Base-by-base conservation (phyloP, 2,888 invertebrate species). In the Caenorhabditis wallacei region DNA sequence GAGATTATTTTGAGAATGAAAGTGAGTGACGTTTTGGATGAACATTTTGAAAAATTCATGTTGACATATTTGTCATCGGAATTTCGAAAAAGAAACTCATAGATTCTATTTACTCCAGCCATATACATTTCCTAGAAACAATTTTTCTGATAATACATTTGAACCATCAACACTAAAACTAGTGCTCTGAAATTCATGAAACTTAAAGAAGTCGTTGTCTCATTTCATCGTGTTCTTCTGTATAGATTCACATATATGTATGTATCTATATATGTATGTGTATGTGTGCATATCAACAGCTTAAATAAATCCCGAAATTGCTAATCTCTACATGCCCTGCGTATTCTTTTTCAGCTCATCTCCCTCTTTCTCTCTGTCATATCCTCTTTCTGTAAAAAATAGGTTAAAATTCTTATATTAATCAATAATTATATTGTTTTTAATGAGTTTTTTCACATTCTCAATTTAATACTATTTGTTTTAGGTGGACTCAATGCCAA, bases 401-500 rank as follows among this genome's bases (percentile, higher is more conserved):
- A 76, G 59, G 76, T 66, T 66, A 59, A 51, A 76, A 76, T n/a
- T 20, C 61, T 61, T 71, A 53, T 16, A 51, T 4, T 43, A 59
- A 66, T 66, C 66, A 66, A 66, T 71, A 53, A 35, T 40, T 37
- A 22, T 13, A 37, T 37, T 53, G 22, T 20, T 35, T 13, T 24
- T 30, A 20, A 30, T 35, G n/a, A 30, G 26, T 13, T 59, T 40
- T n/a, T n/a, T n/a, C n/a, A n/a, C n/a, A n/a, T 5, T 48, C 8
- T 22, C 18, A 37, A 30, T 26, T 35, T 35, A 53, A 18, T 22
- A 48, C 1, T 57, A n/a, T 48, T 18, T 26, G 18, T 72, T 63
- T 43, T 40, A 81, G 81, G 75, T 66, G 8, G 76, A 70, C 51
- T 81, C 84, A 74, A 90, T 90, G 90, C 84, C 90, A 43, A 87